Percentiles rank a stretch among this genome's conserved stretches.
These are phyloP conservation scores for Notiomystis cincta DNA, from an alignment of 2,113 vertebrate genomes.

Conservation along the genomic window DNA sequence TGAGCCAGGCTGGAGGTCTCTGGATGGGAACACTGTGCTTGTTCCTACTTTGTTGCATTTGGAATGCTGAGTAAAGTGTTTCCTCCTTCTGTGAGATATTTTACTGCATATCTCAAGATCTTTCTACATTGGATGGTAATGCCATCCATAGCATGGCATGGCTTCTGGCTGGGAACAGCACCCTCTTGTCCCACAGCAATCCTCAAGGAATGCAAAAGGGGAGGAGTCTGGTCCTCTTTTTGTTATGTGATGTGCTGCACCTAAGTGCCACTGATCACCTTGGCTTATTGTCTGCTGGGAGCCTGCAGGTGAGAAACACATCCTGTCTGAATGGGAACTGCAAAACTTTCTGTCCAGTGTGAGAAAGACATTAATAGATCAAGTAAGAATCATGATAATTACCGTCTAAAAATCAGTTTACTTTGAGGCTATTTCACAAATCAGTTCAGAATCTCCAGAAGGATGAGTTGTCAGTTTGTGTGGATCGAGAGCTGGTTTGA, in stretches of 20 bases:
- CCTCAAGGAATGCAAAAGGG: not conserved
- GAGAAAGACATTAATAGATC: not conserved
- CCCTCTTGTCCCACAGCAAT: not conserved
- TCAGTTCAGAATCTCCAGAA: not conserved
- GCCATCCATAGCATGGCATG: not conserved
- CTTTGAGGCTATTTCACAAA: not conserved
- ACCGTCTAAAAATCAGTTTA: not conserved
- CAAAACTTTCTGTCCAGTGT: not conserved
- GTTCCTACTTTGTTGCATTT: not conserved
- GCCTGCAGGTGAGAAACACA: not conserved
- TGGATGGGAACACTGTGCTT: not conserved
- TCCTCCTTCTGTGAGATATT: not conserved
- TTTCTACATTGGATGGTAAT: not conserved
- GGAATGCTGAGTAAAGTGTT: not conserved
- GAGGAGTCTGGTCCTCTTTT: not conserved
- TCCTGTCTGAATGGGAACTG: not conserved
- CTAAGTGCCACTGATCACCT: not conserved
- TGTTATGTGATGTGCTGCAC: accelerated
- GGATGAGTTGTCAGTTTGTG: not conserved
- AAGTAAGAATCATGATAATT: not conserved
- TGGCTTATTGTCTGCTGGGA: not conserved
- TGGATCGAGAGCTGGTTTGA: not conserved
- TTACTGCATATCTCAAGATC: accelerated
- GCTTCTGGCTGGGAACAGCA: not conserved
- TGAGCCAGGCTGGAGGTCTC: not conserved